These are phyloP conservation scores for Sarcophaga caerulescens DNA, from an alignment of 2,888 invertebrate genomes.

Conservation along the genomic window DNA sequence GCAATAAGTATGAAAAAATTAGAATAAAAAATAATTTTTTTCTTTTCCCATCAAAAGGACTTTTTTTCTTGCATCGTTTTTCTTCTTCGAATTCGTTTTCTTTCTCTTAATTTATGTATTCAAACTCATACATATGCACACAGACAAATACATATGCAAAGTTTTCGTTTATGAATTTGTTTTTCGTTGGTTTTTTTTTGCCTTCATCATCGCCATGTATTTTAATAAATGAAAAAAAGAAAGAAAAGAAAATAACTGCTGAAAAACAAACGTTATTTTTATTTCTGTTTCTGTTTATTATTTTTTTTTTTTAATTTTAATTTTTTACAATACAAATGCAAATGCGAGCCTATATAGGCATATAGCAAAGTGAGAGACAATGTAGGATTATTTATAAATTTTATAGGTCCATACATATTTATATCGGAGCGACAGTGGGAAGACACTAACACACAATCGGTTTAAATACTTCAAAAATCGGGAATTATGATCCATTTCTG, in stretches of 20 bases:
- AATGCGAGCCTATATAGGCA: slow-evolving; percentile 30
- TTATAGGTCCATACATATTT: slow-evolving; percentile 1
- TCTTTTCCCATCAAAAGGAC: slow-evolving; percentile 50
- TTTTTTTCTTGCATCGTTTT: slow-evolving; percentile 27
- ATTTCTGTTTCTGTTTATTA: background rate
- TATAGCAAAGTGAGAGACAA: background rate
- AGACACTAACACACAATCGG: background rate
- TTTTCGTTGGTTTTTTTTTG: background rate
- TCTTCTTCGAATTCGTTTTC: background rate
- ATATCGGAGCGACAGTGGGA: background rate
- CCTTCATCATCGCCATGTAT: slow-evolving; percentile 36
- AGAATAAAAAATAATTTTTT: slow-evolving; percentile 62
- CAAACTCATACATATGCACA: slow-evolving; percentile 39
- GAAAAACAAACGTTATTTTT: slow-evolving; percentile 51
- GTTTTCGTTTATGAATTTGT: slow-evolving; percentile 55
- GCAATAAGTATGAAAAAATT: slow-evolving; percentile 65
- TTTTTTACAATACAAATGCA: slow-evolving; percentile 49
- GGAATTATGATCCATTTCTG: background rate
- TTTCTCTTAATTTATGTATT: slow-evolving; percentile 51
- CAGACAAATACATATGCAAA: slow-evolving; percentile 38
- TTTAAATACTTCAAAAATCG: background rate
- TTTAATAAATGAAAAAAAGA: slow-evolving; percentile 55
- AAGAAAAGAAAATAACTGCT: slow-evolving; percentile 36
- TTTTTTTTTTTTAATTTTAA: slow-evolving; percentile 24
- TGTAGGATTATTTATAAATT: slow-evolving; percentile 9